phyloP scores from a whole-genome alignment of 2,113 vertebrate genomes.

The Poicephalus gulielmi region DNA sequence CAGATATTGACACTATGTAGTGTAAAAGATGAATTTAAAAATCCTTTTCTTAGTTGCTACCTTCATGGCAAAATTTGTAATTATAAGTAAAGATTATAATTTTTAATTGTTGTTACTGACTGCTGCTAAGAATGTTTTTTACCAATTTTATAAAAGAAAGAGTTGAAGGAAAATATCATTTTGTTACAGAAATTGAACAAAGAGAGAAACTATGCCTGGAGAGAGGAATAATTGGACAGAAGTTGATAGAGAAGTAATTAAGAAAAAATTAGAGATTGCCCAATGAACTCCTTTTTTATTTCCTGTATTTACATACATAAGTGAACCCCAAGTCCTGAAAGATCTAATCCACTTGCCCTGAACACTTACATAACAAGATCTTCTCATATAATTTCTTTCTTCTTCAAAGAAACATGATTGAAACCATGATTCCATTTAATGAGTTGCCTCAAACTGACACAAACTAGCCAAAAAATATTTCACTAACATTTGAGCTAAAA shows the following conservation, averaged over 20 bases:
- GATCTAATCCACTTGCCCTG: neutral
- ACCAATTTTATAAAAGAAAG: neutral
- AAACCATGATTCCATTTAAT: neutral
- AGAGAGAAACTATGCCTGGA: neutral
- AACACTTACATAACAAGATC: neutral
- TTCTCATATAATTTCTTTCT: neutral
- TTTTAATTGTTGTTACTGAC: neutral
- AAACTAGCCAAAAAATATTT: neutral
- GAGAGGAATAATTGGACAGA: neutral
- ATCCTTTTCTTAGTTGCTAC: neutral
- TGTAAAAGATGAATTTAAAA: neutral
- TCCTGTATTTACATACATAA: neutral
- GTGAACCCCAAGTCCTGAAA: neutral
- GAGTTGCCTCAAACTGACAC: neutral
- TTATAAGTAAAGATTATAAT: slow-evolving; percentile 30
- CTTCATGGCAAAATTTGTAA: neutral
- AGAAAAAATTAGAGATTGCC: neutral
- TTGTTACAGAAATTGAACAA: neutral
- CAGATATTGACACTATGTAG: neutral
- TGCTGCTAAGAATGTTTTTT: neutral
- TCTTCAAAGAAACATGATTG: neutral
- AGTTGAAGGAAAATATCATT: neutral
- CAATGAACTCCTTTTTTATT: neutral
- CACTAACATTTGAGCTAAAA: neutral
- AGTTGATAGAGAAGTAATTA: neutral